Base-by-base conservation (phyloP, 2,113 vertebrate species). In the Tetrao urogallus region DNA sequence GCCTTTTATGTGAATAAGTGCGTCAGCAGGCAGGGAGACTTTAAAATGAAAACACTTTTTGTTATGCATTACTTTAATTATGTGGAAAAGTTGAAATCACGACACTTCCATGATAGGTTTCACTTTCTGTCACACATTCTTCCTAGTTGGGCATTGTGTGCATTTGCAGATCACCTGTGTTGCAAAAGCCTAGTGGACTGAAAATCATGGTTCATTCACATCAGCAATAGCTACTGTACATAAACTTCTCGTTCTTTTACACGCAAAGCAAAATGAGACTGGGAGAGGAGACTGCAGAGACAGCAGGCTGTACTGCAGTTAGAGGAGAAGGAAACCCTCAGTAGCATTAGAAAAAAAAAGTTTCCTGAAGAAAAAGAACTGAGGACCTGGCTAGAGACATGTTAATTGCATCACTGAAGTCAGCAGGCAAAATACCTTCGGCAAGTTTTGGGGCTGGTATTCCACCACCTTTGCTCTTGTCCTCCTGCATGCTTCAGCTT, bases 11-110 rank as follows among this genome's bases (percentile, higher is more conserved):
- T 40, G 57, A 82, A 61, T 58, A 90, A 89, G 22, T 32, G 28
- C 74, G 76, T 88, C 88, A 86, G 79, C 86, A 66, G 77, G 56
- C 88, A 91, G 80, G 10, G 52, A 90, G 73, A 77, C 65, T 74
- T 75, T 6, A 63, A 90, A 42, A 58, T 1, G 2, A 32, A 73
- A 78, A 67, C 32, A 58, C 48, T 92, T 92, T 63, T 34, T 30
- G 18, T 86, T 88, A 52, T 43, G 65, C 56, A 42, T 93, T 82
- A 74, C 34, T 94, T 90, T 27, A 80, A 65, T 65, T 66, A 47
- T 19, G 13, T 3, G 24, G n/a, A 24, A 42, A 38, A 72, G 47
- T 38, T 81, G 50, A 84, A 92, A 74, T 88, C 60, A 34, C 3
- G 0, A 85, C 1, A 0, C 13, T 88, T 89, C 70, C 34, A 20